These are phyloP conservation scores for Etheostoma perlongum DNA, from an alignment of 2,797 vertebrate species.

Conservation along the genomic window DNA sequence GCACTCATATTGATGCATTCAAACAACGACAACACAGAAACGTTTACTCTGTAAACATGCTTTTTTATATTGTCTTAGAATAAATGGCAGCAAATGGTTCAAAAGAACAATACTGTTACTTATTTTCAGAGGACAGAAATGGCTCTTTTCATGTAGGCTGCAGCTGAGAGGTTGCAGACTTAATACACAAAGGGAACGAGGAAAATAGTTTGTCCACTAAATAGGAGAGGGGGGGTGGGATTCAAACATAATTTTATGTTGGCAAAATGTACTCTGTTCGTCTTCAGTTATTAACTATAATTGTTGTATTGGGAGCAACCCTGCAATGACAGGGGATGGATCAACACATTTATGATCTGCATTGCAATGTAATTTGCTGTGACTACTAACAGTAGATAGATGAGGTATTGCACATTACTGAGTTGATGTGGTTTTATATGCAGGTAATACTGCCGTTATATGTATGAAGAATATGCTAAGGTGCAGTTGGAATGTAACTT, in stretches of 20 bases:
- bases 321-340: neutral
- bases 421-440: no score
- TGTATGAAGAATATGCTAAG: no score
- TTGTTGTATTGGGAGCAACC: neutral
- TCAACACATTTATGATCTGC: neutral
- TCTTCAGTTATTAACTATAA: neutral
- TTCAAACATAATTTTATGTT: neutral
- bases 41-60: neutral
- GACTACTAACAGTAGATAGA: no score
- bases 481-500: no score
- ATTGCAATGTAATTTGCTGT: no score
- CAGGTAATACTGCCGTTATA: no score
- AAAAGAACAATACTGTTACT: neutral
- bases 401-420: no score
- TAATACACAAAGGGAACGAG: neutral
- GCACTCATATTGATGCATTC: no score
- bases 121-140: constrained; percentile 14
- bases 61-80: constrained; percentile 1
- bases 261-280: neutral
- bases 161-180: constrained; percentile 19
- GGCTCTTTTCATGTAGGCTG: constrained; percentile 22
- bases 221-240: neutral
- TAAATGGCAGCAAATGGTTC: constrained; percentile 12
- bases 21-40: neutral
- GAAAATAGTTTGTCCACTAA: constrained; percentile 5